Percentiles rank a stretch among this genome's conserved stretches.
phyloP scores from a whole-genome alignment of 2,888 invertebrate genomes.

The Cephus spinipes region DNA sequence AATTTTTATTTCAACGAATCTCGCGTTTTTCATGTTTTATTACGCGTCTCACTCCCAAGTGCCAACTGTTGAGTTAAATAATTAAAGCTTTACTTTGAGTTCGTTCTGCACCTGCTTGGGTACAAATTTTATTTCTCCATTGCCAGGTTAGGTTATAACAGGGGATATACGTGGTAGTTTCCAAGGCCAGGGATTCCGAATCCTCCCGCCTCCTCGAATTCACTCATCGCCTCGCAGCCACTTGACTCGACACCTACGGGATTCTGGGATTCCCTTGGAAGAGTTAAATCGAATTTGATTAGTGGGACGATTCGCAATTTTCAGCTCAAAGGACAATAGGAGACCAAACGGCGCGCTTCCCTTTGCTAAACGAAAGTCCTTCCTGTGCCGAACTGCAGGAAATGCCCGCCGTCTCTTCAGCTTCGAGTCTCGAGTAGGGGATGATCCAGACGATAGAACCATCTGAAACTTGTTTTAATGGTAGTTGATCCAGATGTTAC shows the following conservation, averaged over 20 bases:
- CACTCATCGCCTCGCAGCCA: not conserved
- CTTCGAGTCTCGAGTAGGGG: too few relatives aligned
- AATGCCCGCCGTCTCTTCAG: too few relatives aligned
- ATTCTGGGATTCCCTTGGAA: not conserved
- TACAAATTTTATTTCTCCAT: too few relatives aligned
- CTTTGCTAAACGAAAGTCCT: not conserved
- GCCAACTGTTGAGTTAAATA: too few relatives aligned
- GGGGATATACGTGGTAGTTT: not conserved
- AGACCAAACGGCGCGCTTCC: slow-evolving; percentile 2
- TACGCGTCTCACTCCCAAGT: too few relatives aligned
- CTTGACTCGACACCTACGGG: not conserved
- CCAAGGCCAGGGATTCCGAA: not conserved
- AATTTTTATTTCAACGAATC: too few relatives aligned
- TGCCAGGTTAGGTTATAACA: not conserved
- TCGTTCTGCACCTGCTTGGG: too few relatives aligned
- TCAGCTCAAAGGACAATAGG: slow-evolving; percentile 10
- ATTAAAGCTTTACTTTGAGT: too few relatives aligned
- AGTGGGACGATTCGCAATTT: slow-evolving; percentile 22
- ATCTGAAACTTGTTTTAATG: not conserved
- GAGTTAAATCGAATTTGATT: slow-evolving; percentile 15
- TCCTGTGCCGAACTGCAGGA: slow-evolving; percentile 41
- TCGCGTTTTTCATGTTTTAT: too few relatives aligned
- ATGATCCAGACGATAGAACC: not conserved
- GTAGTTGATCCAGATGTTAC: not conserved
- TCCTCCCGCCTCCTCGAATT: not conserved